A percentile compares a stretch with the other conserved stretches of the same genome.
Conservation (phyloP, 1,140 invertebrate genomes). For the Parasteatoda tepidariorum region DNA sequence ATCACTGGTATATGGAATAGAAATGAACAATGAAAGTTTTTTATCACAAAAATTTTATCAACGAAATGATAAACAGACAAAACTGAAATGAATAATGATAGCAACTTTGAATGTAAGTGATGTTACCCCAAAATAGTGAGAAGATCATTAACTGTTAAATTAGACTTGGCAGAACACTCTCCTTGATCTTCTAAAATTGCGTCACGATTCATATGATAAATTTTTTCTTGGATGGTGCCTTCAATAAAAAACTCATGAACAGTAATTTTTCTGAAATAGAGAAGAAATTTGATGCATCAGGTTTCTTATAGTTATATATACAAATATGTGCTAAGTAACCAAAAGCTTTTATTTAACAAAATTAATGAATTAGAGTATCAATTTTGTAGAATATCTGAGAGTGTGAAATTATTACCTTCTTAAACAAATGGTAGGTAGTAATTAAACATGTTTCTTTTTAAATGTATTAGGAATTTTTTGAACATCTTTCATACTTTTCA, state of each 20-base stretch:
- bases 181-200: background rate
- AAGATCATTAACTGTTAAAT: too few relatives aligned
- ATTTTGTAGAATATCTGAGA: background rate
- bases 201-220: constrained; percentile 68
- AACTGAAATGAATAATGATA: too few relatives aligned
- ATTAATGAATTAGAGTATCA: background rate
- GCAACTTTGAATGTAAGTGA: too few relatives aligned
- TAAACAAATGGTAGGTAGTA: constrained; percentile 65
- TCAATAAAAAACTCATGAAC: constrained; percentile 79
- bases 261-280: constrained; percentile 70
- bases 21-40: too few relatives aligned
- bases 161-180: too few relatives aligned
- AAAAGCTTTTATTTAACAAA: constrained; percentile 3
- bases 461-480: too few relatives aligned
- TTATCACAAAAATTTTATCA: too few relatives aligned
- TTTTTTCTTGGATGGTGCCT: constrained; percentile 79
- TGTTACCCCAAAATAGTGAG: too few relatives aligned
- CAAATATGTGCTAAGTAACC: background rate
- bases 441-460: background rate
- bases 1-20: too few relatives aligned
- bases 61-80: too few relatives aligned
- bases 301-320: background rate
- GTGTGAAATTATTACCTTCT: constrained; percentile 44
- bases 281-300: too few relatives aligned
- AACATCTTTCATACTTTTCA: too few relatives aligned